These are phyloP conservation scores for Pterostichus madidus DNA, from an alignment of 2,888 invertebrate genomes.

Conservation along the genomic window DNA sequence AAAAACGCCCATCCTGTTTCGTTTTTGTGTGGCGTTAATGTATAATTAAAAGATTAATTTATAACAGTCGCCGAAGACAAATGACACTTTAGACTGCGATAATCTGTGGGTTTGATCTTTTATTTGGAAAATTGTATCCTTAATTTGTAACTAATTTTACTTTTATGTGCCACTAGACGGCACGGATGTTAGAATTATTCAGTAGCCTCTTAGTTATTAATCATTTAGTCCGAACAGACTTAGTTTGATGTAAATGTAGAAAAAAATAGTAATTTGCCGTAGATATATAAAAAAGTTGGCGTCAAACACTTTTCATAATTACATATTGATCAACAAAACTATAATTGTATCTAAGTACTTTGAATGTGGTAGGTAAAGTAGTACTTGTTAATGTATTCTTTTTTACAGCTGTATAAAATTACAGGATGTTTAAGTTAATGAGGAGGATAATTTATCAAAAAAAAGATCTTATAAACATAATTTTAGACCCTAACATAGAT, in stretches of 20 bases:
- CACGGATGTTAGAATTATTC: slow-evolving; percentile 1
- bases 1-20: slow-evolving; percentile 28
- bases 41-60: slow-evolving; percentile 39
- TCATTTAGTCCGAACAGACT: neutral
- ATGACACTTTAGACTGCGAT: neutral
- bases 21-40: neutral
- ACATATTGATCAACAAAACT: too few relatives aligned
- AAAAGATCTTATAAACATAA: too few relatives aligned
- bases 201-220: neutral
- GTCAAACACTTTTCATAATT: too few relatives aligned
- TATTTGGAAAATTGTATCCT: slow-evolving; percentile 1
- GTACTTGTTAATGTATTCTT: too few relatives aligned
- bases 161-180: slow-evolving; percentile 9
- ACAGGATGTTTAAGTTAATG: too few relatives aligned
- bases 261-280: too few relatives aligned
- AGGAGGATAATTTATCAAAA: too few relatives aligned
- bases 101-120: slow-evolving; percentile 6
- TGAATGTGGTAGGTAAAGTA: too few relatives aligned
- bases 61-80: slow-evolving; percentile 16
- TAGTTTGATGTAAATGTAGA: neutral
- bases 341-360: too few relatives aligned
- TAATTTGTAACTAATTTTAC: slow-evolving; percentile 4
- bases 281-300: too few relatives aligned
- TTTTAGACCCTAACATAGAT: too few relatives aligned
- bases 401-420: too few relatives aligned